Base-by-base conservation (phyloP, 35 echinoderm and acorn worm genomes). In the Amphiura filiformis region DNA sequence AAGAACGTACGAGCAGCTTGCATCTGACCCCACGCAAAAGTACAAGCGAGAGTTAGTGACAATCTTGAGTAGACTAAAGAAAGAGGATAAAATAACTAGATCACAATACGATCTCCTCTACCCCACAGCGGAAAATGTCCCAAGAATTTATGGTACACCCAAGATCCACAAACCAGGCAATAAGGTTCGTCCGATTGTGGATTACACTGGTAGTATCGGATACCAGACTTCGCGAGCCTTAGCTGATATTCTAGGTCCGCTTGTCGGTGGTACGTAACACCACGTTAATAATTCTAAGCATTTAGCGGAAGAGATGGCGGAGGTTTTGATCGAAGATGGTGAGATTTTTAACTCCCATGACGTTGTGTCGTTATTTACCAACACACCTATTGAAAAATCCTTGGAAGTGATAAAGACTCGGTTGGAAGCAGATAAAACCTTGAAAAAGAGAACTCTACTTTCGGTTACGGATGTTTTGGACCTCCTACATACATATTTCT, bases 231-330 rank as follows among this genome's bases (percentile, higher is more conserved):
- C 57, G 3, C 36, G 65, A 32, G 37, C 64, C 1, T 61, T 87
- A 23, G 84, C 65, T 0, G 75, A 87, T 35, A 87, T 87, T 39
- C 28, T 77, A 40, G 33, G 32, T 39, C 84, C 84, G 1, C 30
- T 87, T 17, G 64, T 87, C 14, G 64, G 84, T 28, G 77, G 36
- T 26, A 20, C 84, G 26, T 36, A 77, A 56, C 84, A 87, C 39
- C 84, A 87, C 57, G 40, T 77, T 2, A 56, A 76, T 12, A 87
- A 87, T 78, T 76, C 65, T 7, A 87, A 87, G 33, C 49, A 87
- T 26, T 23, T 70, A 18, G 61, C 61, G 26, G 61, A 70, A 3
- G 61, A 70, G 26, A 13, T 70, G 61, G 2, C 15, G 7, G 28
- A 23, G 7, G 26, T 70, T 15, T n/a, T 70, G 1, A 23, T 70